Base-by-base conservation (phyloP, 1,140 invertebrate genomes). In the Drosophila leontia region DNA sequence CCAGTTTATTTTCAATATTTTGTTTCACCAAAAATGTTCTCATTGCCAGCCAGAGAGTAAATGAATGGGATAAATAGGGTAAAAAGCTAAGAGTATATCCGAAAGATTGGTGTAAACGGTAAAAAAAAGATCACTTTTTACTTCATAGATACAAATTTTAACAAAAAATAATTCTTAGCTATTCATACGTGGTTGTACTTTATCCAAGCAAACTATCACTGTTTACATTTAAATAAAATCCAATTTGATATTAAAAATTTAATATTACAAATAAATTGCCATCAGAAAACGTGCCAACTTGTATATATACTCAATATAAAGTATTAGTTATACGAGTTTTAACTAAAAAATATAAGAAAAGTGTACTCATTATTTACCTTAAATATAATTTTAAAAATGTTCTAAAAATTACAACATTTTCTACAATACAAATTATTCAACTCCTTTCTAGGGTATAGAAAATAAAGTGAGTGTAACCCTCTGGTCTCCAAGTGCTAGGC, bases 1-100 rank as follows among this genome's bases (percentile, higher is more conserved):
- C 57, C 42, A 62, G 80, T 80, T 84, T 84, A 84, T 84, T 84
- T 78, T 75, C 72, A 88, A 87, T 90, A 88, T 90, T 81, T 88
- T 84, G 61, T 83, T 84, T 80, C 83, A 59, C 80, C 77, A 75
- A 84, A 84, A 75, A 75, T 68, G 47, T 37, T 64, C n/a, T 53
- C 75, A 64, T 44, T 62, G 55, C 48, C 48, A 70, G 50, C 26
- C 60, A 35, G 58, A 56, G 48, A 69, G 57, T 56, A 76, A 44
- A 39, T 37, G 34, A 55, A 29, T 15, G 15, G 8, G 15, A 9
- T 29, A 50, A 45, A 15, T 17, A 13, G 19, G 17, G 17, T 37
- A 39, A 47, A 42, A n/a, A 76, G 13, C 45, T 3, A 5, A 29
- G 19, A 12, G 48, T 19, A 53, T 37, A 70, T 48, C 19, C 39